Evolutionary conservation across 64 coral and sea anemone species (phyloP), one percentile per base, ranked within the genome.

Genomic region (Porites lutea): DNA sequence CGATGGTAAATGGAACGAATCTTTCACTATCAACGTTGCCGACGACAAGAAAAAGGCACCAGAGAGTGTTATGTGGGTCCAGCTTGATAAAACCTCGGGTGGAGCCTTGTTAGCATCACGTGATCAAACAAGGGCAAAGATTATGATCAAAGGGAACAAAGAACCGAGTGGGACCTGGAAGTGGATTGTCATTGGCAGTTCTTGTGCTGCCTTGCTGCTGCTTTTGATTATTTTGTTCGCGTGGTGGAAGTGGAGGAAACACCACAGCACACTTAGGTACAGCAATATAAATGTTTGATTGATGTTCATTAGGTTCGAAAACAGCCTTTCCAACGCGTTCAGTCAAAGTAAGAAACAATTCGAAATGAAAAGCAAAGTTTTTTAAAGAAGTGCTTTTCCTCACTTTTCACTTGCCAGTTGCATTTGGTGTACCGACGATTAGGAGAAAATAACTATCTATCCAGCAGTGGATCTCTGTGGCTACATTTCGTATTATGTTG

Each of bases 1-100:
- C 49, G 93, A 90, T 78, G 86, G 95, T 57, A 82, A 94, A 22
- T 97, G 95, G 95, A 97, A 94, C n/a, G 85, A 82, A 13, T 88
- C 95, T 23, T 20, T 94, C 10, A 19, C 66, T 19, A 45, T 97
- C 21, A 90, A 82, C 46, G 52, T 97, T 8, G 83, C 76, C 21
- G 86, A 64, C 14, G 86, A 79, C 64, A 84, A 97, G 44, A 71
- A 49, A 12, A 59, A 88, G 57, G 72, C 88, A 4, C 79, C 11
- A 14, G 82, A 97, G 61, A 71, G 75, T 13, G 65, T 74, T 4
- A 50, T 82, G 52, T 95, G 78, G 76, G 23, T 88, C 14, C 75
- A 23, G 75, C 50, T 79, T 16, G 62, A 71, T 14, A 87, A 72
- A 43, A 86, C 95, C 3, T 88, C 74, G 2, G 92, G 92, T 11